Evolutionary conservation across 2,797 vertebrate genomes (phyloP).

Genomic region (Amphiprion clarkii): DNA sequence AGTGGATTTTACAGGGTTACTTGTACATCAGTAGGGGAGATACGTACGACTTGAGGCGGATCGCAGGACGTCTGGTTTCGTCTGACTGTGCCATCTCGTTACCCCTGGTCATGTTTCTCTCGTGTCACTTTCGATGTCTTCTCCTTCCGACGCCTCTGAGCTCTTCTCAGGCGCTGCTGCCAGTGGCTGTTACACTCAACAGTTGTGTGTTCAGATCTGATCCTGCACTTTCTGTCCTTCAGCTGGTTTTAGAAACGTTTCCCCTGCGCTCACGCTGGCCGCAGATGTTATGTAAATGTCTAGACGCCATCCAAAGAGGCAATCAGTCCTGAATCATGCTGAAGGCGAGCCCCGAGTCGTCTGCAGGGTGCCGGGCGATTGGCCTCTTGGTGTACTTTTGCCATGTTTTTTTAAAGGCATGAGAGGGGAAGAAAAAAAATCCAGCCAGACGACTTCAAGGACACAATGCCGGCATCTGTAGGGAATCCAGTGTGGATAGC

Average conservation of each 20-base stretch:
- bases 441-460: constrained; percentile 13
- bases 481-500: background rate
- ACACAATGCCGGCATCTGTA: background rate
- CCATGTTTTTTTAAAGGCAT: constrained; percentile 1
- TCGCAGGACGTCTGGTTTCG: constrained; percentile 26
- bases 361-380: constrained; percentile 52
- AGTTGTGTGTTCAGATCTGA: constrained; percentile 56
- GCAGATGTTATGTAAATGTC: constrained; percentile 61
- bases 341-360: constrained; percentile 37
- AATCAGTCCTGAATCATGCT: constrained; percentile 56
- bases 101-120: constrained; percentile 40
- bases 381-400: constrained; percentile 25
- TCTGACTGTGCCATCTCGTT: constrained; percentile 26
- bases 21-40: constrained; percentile 12
- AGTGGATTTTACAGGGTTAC: background rate
- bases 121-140: constrained; percentile 54
- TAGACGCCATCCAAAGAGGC: constrained; percentile 49
- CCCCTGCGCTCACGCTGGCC: constrained; percentile 45
- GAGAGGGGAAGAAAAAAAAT: constrained; percentile 3
- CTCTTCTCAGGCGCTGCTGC: constrained; percentile 40
- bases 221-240: constrained; percentile 47
- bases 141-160: constrained; percentile 27
- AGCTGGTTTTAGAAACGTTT: constrained; percentile 46
- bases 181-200: constrained; percentile 61
- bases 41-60: constrained; percentile 8